Percentiles rank a stretch among this genome's conserved stretches.
Evolutionary conservation across 2,888 invertebrate genomes (phyloP).

Genomic region (Agrochola circellaris): DNA sequence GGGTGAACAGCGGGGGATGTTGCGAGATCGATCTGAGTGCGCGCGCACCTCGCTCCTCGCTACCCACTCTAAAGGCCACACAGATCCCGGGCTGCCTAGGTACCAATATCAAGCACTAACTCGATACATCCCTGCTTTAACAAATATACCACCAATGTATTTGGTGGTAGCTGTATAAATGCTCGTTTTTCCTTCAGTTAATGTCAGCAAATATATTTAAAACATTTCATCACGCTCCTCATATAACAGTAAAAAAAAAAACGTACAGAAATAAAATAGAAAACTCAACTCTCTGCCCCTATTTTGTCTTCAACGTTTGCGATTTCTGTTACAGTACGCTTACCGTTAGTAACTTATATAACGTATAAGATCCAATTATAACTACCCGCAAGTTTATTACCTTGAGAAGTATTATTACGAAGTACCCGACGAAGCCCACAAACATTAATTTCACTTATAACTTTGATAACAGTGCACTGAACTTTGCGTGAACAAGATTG

Average conservation of each 20-base stretch:
- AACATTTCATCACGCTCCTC: neutral
- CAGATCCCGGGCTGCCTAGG: constrained; percentile 71
- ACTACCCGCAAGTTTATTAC: constrained; percentile 50
- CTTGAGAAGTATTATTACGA: constrained; percentile 50
- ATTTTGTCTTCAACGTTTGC: neutral
- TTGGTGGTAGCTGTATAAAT: constrained; percentile 6
- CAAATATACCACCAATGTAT: constrained; percentile 32
- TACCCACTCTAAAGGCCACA: constrained; percentile 75
- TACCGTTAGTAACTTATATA: constrained; percentile 22
- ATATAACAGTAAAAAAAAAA: constrained; percentile 1
- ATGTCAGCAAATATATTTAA: neutral
- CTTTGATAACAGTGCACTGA: constrained; percentile 62
- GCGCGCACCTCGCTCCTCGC: constrained; percentile 79
- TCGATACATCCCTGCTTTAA: constrained; percentile 33
- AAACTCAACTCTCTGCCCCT: neutral
- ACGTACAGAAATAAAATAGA: constrained; percentile 20
- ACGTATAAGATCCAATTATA: constrained; percentile 32
- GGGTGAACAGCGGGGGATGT: constrained; percentile 66
- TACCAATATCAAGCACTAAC: constrained; percentile 60
- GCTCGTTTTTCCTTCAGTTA: neutral
- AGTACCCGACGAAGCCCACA: constrained; percentile 30
- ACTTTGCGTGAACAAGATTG: constrained; percentile 53
- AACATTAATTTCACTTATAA: constrained; percentile 57
- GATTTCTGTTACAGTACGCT: constrained; percentile 5
- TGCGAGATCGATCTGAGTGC: constrained; percentile 84